phyloP scores from a whole-genome alignment of 2,888 invertebrate genomes.

The Cataglyphis altisquamis region DNA sequence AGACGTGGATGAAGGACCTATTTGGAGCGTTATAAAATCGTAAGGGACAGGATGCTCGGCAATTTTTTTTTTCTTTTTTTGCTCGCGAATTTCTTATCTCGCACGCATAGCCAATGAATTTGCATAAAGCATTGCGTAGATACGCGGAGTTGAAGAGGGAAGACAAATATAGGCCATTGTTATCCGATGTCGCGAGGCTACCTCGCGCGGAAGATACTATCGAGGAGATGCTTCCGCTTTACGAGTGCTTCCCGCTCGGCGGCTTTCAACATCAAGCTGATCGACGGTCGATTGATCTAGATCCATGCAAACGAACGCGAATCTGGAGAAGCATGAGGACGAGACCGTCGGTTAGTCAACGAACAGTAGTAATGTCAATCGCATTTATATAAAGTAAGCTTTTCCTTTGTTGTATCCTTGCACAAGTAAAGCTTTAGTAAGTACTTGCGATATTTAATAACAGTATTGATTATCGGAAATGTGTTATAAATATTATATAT shows the following conservation, averaged over 20 bases:
- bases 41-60: slow-evolving; percentile 56
- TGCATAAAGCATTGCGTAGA: slow-evolving; percentile 57
- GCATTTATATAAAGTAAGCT: not conserved
- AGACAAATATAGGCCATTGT: slow-evolving; percentile 69
- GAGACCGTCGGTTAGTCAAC: slow-evolving; percentile 70
- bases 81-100: not conserved
- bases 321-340: slow-evolving; percentile 78
- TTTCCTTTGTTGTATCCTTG: not conserved
- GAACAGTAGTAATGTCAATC: not conserved
- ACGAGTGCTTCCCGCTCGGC: slow-evolving; percentile 73
- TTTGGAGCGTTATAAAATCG: slow-evolving; percentile 77
- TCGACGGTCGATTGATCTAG: slow-evolving; percentile 71
- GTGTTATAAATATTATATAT: not conserved
- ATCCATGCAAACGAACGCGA: slow-evolving; percentile 72
- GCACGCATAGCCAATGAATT: slow-evolving; percentile 13
- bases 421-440: not conserved
- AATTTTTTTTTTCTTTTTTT: not conserved
- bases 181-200: slow-evolving; percentile 66
- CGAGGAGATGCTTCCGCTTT: slow-evolving; percentile 62
- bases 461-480: not conserved
- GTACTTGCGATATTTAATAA: not conserved
- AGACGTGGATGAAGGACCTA: slow-evolving; percentile 67
- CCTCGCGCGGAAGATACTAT: slow-evolving; percentile 65
- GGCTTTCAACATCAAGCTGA: slow-evolving; percentile 64
- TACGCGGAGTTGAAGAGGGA: slow-evolving; percentile 71